phyloP scores from a whole-genome alignment of 2,113 vertebrate species.

The Propithecus coquereli region DNA sequence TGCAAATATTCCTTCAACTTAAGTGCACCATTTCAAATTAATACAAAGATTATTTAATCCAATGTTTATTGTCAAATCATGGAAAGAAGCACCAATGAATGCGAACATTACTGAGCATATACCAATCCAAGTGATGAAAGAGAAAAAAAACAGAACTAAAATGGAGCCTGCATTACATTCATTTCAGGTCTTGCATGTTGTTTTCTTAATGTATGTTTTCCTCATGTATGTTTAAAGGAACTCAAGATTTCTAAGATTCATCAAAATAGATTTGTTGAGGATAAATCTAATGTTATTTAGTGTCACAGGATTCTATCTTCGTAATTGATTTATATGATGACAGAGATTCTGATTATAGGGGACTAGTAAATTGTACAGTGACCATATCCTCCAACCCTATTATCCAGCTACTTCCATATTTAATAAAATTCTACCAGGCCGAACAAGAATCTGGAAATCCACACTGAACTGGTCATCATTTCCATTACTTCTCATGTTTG shows the following conservation, averaged over 20 bases:
- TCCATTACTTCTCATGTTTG: not conserved
- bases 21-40: not conserved
- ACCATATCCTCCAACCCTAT: not conserved
- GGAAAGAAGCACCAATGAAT: not conserved
- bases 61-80: not conserved
- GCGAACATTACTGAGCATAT: not conserved
- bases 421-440: not conserved
- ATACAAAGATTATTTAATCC: not conserved
- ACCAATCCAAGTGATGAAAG: not conserved
- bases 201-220: not conserved
- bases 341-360: not conserved
- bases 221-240: not conserved
- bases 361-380: not conserved
- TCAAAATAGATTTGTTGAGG: slow-evolving; percentile 72
- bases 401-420: not conserved
- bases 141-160: not conserved
- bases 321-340: slow-evolving; percentile 56
- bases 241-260: slow-evolving; percentile 69
- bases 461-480: not conserved
- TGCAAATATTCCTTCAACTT: not conserved
- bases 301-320: slow-evolving; percentile 56
- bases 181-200: not conserved
- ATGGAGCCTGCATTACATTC: not conserved
- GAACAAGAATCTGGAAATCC: not conserved
- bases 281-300: slow-evolving; percentile 63